Conservation (phyloP, 2,797 vertebrate species). For the Eulemur mongoz region DNA sequence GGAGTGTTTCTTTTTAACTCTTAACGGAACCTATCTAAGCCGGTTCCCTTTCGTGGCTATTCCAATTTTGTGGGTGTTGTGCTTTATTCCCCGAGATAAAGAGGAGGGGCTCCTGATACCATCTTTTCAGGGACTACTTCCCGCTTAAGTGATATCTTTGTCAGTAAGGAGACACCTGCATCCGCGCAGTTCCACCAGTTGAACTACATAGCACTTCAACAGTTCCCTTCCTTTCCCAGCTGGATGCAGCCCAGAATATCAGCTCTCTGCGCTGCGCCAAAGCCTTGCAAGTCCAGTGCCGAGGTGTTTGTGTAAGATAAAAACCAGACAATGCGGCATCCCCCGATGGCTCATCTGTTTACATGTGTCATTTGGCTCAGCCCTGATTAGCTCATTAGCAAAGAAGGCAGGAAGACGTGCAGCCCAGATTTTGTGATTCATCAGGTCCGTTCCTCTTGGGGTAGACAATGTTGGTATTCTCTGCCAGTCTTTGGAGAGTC, state of each 20-base stretch:
- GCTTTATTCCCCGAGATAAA: not conserved
- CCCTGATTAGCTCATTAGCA: constrained; percentile 83
- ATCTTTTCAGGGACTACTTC: constrained; percentile 81
- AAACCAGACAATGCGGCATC: constrained; percentile 83
- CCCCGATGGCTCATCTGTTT: constrained; percentile 82
- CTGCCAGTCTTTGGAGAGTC: constrained; percentile 80
- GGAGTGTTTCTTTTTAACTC: constrained; percentile 68
- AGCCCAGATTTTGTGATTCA: constrained; percentile 85
- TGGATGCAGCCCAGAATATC: constrained; percentile 82
- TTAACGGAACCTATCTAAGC: constrained; percentile 36
- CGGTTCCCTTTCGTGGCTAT: not conserved
- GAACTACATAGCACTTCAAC: constrained; percentile 68
- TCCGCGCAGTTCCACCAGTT: constrained; percentile 77
- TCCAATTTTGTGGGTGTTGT: not conserved
- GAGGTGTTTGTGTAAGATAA: constrained; percentile 87
- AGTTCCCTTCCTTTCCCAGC: constrained; percentile 82
- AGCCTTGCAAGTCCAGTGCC: constrained; percentile 84
- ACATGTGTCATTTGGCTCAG: constrained; percentile 76
- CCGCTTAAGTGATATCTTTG: constrained; percentile 76
- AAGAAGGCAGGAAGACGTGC: constrained; percentile 84
- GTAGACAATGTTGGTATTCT: constrained; percentile 83
- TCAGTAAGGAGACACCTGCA: constrained; percentile 89
- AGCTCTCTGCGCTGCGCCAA: constrained; percentile 85
- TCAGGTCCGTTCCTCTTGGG: constrained; percentile 83
- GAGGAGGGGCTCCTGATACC: constrained; percentile 47